A percentile compares a stretch with the other conserved stretches of the same genome.
Conservation (phyloP, 2,797 vertebrate species). For the Leptoclinus maculatus region DNA sequence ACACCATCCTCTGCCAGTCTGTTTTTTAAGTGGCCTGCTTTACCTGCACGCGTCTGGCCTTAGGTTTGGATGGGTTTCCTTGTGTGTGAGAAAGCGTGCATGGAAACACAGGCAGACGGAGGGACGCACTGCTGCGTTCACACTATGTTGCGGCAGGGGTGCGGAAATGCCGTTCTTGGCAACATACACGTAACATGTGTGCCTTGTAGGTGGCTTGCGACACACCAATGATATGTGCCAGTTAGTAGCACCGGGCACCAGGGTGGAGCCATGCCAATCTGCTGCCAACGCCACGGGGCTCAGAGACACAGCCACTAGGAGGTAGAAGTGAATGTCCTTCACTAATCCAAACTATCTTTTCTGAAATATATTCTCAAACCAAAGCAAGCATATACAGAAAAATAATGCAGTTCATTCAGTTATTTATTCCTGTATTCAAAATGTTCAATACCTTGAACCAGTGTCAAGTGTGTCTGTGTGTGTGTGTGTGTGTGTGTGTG, state of each 20-base stretch:
- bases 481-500: too few relatives aligned
- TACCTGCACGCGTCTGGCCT: constrained; percentile 20
- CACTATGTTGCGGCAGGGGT: constrained; percentile 77
- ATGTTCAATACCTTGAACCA: not conserved
- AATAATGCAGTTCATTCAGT: not conserved
- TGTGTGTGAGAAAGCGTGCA: constrained; percentile 7
- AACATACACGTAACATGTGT: constrained; percentile 83
- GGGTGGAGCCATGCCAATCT: constrained; percentile 73
- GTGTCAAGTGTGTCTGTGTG: not conserved
- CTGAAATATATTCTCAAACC: constrained; percentile 12
- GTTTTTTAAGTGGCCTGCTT: constrained; percentile 22
- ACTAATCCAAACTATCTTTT: constrained; percentile 29
- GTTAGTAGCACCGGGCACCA: constrained; percentile 74
- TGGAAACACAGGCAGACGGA: constrained; percentile 74
- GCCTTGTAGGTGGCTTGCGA: constrained; percentile 73
- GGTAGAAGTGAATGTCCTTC: constrained; percentile 58
- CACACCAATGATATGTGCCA: constrained; percentile 74
- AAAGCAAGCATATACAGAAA: constrained; percentile 11
- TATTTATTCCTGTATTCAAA: not conserved
- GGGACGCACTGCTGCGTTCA: constrained; percentile 75
- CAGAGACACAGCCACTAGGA: constrained; percentile 41
- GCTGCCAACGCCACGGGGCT: constrained; percentile 68
- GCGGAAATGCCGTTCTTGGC: constrained; percentile 84
- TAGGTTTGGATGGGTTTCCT: constrained; percentile 24
- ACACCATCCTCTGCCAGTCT: constrained; percentile 44